Percentiles rank a stretch among this genome's conserved stretches.
phyloP scores from a whole-genome alignment of 92 coral and sea anemone species.

The Zoanthus sansibaricus region DNA sequence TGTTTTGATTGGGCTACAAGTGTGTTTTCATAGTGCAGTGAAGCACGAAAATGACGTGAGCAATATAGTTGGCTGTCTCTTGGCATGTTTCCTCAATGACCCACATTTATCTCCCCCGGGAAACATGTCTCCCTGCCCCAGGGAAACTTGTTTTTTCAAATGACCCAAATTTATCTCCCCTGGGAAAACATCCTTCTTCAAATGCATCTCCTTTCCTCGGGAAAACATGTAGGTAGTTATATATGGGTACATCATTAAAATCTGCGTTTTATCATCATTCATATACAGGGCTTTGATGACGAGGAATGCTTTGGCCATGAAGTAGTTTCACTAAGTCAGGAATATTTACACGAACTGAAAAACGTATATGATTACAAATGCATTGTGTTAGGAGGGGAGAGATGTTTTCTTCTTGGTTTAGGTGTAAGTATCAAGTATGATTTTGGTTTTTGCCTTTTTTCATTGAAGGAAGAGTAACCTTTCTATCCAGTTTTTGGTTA shows the following conservation, averaged over 20 bases:
- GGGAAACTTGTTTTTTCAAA: too few species aligned
- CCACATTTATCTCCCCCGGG: too few species aligned
- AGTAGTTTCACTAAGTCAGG: constrained; percentile 69
- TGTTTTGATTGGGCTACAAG: too few species aligned
- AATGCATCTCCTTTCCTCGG: not conserved
- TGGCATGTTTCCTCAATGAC: too few species aligned
- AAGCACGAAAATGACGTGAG: too few species aligned
- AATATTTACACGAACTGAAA: constrained; percentile 77
- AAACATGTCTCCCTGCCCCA: too few species aligned
- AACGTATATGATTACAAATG: constrained; percentile 91
- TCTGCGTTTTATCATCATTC: not conserved
- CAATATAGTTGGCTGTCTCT: too few species aligned
- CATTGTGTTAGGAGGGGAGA: constrained; percentile 86
- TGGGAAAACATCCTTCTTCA: too few species aligned
- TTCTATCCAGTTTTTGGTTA: not conserved
- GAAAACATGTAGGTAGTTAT: not conserved
- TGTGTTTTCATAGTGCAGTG: too few species aligned
- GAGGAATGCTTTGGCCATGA: constrained; percentile 77
- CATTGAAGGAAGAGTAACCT: not conserved
- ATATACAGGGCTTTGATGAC: constrained; percentile 68
- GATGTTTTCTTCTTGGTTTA: constrained; percentile 83
- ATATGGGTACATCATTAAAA: not conserved
- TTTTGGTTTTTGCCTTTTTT: not conserved
- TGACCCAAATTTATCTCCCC: too few species aligned
- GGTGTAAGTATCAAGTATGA: constrained; percentile 73